A percentile compares a stretch with the other conserved stretches of the same genome.
phyloP scores from a whole-genome alignment of 2,113 vertebrate genomes.

The Accipiter cooperii region DNA sequence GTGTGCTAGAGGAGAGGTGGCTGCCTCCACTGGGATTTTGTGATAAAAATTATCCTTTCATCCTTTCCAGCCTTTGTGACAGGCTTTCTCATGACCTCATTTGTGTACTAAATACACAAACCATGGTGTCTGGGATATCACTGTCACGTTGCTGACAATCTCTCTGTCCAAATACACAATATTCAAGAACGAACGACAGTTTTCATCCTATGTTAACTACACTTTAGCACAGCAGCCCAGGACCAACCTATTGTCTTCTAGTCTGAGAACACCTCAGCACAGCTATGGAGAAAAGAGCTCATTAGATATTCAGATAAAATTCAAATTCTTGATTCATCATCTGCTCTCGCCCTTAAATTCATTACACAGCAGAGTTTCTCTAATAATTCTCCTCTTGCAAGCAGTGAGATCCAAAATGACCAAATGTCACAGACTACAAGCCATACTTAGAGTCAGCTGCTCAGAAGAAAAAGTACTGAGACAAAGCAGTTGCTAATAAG shows the following conservation, averaged over 20 bases:
- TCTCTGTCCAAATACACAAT: not conserved
- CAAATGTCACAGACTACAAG: not conserved
- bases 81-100: not conserved
- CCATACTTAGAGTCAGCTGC: not conserved
- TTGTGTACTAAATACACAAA: not conserved
- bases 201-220: not conserved
- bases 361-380: not conserved
- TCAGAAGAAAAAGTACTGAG: not conserved
- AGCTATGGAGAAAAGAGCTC: not conserved
- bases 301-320: not conserved
- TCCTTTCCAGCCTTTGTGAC: not conserved
- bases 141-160: not conserved
- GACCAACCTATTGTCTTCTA: not conserved
- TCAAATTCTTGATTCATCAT: not conserved
- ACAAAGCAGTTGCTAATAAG: not conserved
- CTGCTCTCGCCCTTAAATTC: not conserved
- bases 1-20: not conserved
- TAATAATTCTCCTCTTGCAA: not conserved
- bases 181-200: not conserved
- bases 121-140: not conserved
- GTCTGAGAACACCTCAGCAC: not conserved
- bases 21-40: not conserved
- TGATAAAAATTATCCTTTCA: not conserved
- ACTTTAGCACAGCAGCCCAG: not conserved
- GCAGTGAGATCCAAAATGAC: not conserved